Base-by-base conservation (phyloP, 2,797 vertebrate genomes). In the Labroides dimidiatus region DNA sequence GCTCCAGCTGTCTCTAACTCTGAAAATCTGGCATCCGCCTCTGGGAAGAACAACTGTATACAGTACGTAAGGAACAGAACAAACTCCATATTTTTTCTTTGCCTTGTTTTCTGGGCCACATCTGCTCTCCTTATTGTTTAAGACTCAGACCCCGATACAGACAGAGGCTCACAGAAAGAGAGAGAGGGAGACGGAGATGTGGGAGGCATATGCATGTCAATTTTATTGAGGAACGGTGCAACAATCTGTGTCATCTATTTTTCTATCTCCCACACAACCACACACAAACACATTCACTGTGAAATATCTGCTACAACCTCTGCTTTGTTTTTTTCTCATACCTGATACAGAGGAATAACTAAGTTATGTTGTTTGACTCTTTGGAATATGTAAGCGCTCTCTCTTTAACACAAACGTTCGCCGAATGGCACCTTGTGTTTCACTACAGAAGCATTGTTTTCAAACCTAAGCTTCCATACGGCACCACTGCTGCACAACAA, bases 21-120 rank as follows among this genome's bases (percentile, higher is more conserved):
- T 10, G 44, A 11, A 33, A 49, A 36, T 49, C 17, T 36, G 41
- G 24, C 37, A 11, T 13, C 6, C 17, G 45, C 60, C 61, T 75
- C 44, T 53, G 52, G 54, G 57, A 75, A 52, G 39, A 82, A 33
- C 10, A 60, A 58, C 11, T 65, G 17, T 14, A 47, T 49, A 30
- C 27, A 36, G 37, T 36, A 10, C 30, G 19, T 30, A 39, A 33
- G 27, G 17, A 56, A 76, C 30, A 53, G 58, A 68, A 73, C 64
- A 78, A 62, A 48, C 52, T 64, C 10, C 52, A 33, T 63, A n/a
- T n/a, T n/a, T n/a, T n/a, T n/a, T n/a, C 47, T 30, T 41, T 47
- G 44, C 21, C 36, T 64, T 45, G 37, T 64, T 71, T 74, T 78
- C 60, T 66, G 69, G 41, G 61, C 49, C 60, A 51, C 63, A 72